Conservation (phyloP, 2,888 invertebrate species). For the Cephalotes varians region DNA sequence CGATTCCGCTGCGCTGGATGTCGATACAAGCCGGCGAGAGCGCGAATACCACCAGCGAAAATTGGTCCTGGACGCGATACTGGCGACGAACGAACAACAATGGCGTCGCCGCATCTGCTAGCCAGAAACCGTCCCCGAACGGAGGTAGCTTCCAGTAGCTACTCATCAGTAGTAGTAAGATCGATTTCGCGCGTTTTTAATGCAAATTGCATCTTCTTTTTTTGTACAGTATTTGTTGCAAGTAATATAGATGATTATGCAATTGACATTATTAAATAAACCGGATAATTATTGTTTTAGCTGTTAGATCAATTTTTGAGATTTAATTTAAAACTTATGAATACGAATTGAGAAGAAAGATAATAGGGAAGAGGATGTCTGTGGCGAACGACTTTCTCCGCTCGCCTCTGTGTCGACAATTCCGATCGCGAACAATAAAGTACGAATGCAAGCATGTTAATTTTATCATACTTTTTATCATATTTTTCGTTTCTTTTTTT, state of each 20-base stretch:
- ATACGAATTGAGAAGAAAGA: conserved; percentile 9
- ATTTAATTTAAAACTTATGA: conserved; percentile 58
- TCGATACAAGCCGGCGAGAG: conserved; percentile 85
- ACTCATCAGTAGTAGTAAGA: conserved; percentile 47
- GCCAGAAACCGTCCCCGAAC: conserved; percentile 77
- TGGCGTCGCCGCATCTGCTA: conserved; percentile 38
- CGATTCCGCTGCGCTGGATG: conserved; percentile 86
- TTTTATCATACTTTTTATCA: conserved; percentile 59
- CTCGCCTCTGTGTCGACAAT: conserved; percentile 36
- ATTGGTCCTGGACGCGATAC: conserved; percentile 79
- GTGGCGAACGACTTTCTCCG: conserved; percentile 19
- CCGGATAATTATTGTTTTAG: conserved; percentile 66
- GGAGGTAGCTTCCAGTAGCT: conserved; percentile 72
- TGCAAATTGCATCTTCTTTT: conserved; percentile 73
- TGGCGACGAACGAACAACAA: conserved; percentile 65
- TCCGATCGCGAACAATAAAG: conserved; percentile 35
- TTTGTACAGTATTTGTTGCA: conserved; percentile 83
- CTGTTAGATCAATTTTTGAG: conserved; percentile 58
- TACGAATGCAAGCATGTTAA: conserved; percentile 7
- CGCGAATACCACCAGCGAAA: conserved; percentile 74
- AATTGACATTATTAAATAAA: conserved; percentile 45
- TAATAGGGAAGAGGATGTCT: not conserved
- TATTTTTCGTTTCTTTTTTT: conserved; percentile 25
- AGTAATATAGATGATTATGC: conserved; percentile 76
- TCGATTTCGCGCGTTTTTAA: conserved; percentile 56